Percentiles rank a stretch among this genome's conserved stretches.
These are phyloP conservation scores for Drosophila leontia DNA, from an alignment of 1,140 invertebrate genomes.

Conservation along the genomic window DNA sequence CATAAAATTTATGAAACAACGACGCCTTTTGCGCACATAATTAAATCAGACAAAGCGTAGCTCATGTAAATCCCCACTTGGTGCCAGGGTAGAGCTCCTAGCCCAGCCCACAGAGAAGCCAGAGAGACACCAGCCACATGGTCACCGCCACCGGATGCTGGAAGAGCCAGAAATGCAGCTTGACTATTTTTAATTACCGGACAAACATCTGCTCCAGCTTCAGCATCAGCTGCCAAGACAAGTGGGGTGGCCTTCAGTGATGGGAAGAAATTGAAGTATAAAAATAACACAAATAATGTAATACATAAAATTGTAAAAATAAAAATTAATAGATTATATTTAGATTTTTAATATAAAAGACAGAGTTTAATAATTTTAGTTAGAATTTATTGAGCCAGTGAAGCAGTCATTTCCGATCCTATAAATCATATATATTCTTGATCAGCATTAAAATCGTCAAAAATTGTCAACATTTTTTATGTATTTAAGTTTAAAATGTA, in stretches of 20 bases:
- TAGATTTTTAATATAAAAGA: neutral
- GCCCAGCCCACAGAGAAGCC: conserved; percentile 37
- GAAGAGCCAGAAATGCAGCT: conserved; percentile 72
- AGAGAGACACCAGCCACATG: conserved; percentile 26
- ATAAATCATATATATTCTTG: neutral
- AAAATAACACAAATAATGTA: neutral
- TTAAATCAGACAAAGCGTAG: conserved; percentile 80
- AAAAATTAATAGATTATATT: neutral
- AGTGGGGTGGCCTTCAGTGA: conserved; percentile 33
- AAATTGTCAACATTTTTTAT: too few species aligned
- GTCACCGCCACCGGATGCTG: conserved; percentile 64
- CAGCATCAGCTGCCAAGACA: conserved; percentile 38
- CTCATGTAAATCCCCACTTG: conserved; percentile 71
- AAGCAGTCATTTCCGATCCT: neutral
- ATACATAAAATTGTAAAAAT: neutral
- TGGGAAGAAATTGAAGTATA: neutral
- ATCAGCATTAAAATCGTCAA: neutral
- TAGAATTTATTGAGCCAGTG: neutral
- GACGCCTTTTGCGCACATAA: conserved; percentile 81
- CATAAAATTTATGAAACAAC: conserved; percentile 83
- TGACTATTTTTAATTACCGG: conserved; percentile 82
- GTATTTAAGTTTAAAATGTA: too few species aligned
- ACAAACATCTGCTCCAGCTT: conserved; percentile 57
- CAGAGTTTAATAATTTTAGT: neutral
- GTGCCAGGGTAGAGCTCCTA: conserved; percentile 3